Conservation (phyloP, 2,113 vertebrate species). For the Meles meles region DNA sequence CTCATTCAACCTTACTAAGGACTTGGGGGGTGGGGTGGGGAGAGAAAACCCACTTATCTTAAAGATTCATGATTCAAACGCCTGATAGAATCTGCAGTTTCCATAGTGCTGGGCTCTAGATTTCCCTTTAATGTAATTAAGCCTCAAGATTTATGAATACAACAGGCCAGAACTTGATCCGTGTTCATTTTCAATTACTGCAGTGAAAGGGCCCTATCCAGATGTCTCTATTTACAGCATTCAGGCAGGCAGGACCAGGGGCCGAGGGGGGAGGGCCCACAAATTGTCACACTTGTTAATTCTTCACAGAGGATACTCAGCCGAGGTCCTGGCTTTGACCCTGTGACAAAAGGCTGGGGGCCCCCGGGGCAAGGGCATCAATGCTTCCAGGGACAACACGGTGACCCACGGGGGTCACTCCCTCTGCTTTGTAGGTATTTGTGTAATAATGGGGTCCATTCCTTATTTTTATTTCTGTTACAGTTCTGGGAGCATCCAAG, state of each 20-base stretch:
- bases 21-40: neutral
- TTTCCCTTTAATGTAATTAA: conserved; percentile 98
- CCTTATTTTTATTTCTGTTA: conserved; percentile 86
- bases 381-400: conserved; percentile 85
- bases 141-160: conserved; percentile 94
- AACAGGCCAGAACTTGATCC: conserved; percentile 96
- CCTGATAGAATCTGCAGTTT: conserved; percentile 91
- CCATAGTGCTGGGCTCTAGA: conserved; percentile 90
- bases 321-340: conserved; percentile 91
- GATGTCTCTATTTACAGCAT: conserved; percentile 92
- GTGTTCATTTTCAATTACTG: conserved; percentile 93
- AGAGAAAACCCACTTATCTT: conserved; percentile 84
- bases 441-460: conserved; percentile 83
- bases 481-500: conserved; percentile 80
- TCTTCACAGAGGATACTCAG: conserved; percentile 88
- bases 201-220: conserved; percentile 92
- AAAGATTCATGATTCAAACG: conserved; percentile 89
- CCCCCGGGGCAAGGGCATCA: conserved; percentile 84
- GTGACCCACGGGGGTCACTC: conserved; percentile 77
- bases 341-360: conserved; percentile 83
- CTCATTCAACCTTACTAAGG: conserved; percentile 68
- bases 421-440: conserved; percentile 87
- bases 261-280: conserved; percentile 81
- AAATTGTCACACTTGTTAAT: conserved; percentile 93
- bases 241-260: conserved; percentile 85